Base-by-base conservation (phyloP, 2,797 vertebrate genomes). In the Mastacembelus armatus region DNA sequence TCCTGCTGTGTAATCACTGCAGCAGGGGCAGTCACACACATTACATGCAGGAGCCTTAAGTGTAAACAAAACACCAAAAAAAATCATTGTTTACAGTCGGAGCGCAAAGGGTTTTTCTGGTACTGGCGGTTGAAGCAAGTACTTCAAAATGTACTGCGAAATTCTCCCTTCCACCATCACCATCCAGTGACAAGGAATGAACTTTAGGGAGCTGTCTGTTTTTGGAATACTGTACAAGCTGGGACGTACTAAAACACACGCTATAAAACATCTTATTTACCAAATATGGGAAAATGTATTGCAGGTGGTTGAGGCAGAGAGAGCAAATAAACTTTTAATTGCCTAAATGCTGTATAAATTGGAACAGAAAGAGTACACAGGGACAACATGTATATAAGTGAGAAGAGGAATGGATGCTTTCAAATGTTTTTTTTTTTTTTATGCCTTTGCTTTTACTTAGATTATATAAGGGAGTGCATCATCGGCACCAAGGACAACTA, bases 381-480 rank as follows among this genome's bases (percentile, higher is more conserved):
- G 26, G 43, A 61, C 32, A 21, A n/a, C 48, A 30, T 42, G 39
- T 29, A 16, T 74, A 27, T 44, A 51, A 52, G 33, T 16, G 18
- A 64, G 10, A 76, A 56, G 56, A 33, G 35, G 40, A 56, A 69
- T 63, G 49, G n/a, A 48, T 69, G 45, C 71, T 71, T 79, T 82
- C 21, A 49, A 63, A 57, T 64, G 38, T 43, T 62, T 76, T 64
- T 38, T 68, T 64, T 38, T 43, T 62, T 76, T 64, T 38, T 68
- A 21, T 70, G 32, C 60, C 30, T 60, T 66, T 75, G 45, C 55
- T 59, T 51, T 63, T 39, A 2, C 57, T 81, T 71, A 99, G 98
- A 98, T 86, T 98, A 97, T 61, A 93, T 98, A 84, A 95, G 93
- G 72, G 96, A 98, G 78, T 98, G 98, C 84, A 96, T 98, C 66